A percentile compares a stretch with the other conserved stretches of the same genome.
Evolutionary conservation across 2,797 vertebrate species (phyloP).

Genomic region (Peromyscus aztecus): DNA sequence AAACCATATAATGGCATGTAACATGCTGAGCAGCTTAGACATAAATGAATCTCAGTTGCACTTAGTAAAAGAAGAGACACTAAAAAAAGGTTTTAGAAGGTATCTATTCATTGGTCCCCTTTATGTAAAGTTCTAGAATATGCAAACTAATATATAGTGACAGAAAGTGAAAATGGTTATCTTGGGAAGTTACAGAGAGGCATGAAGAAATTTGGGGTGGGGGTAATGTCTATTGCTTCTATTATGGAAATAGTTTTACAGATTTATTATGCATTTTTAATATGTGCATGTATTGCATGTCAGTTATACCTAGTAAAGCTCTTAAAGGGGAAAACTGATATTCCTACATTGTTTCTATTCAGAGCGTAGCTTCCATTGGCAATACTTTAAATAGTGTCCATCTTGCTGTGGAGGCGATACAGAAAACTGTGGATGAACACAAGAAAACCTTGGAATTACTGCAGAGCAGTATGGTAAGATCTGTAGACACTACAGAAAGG

Average conservation of each 20-base stretch:
- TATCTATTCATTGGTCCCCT: background rate
- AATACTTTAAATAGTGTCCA: slow-evolving; percentile 97
- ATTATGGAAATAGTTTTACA: slow-evolving; percentile 49
- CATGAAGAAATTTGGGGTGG: slow-evolving; percentile 34
- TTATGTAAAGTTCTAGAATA: slow-evolving; percentile 64
- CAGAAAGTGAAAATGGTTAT: slow-evolving; percentile 26
- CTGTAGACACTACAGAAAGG: background rate
- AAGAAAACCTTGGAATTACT: slow-evolving; percentile 90
- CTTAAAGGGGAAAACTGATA: slow-evolving; percentile 24
- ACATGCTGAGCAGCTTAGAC: background rate
- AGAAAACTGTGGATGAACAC: slow-evolving; percentile 92
- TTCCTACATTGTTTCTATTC: slow-evolving; percentile 74
- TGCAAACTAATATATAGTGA: slow-evolving; percentile 37
- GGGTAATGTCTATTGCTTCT: slow-evolving; percentile 12
- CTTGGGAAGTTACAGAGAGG: background rate
- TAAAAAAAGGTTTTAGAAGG: background rate
- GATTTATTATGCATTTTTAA: slow-evolving; percentile 38
- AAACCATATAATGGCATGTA: background rate
- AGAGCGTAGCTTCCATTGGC: slow-evolving; percentile 98
- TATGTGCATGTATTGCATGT: slow-evolving; percentile 28
- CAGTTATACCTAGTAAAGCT: slow-evolving; percentile 38
- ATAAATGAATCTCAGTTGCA: slow-evolving; percentile 42
- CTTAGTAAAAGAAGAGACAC: slow-evolving; percentile 11
- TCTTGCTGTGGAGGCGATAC: slow-evolving; percentile 95
- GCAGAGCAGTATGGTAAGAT: slow-evolving; percentile 88